Conservation (phyloP, 2,797 vertebrate species). For the Poeciliopsis turneri region DNA sequence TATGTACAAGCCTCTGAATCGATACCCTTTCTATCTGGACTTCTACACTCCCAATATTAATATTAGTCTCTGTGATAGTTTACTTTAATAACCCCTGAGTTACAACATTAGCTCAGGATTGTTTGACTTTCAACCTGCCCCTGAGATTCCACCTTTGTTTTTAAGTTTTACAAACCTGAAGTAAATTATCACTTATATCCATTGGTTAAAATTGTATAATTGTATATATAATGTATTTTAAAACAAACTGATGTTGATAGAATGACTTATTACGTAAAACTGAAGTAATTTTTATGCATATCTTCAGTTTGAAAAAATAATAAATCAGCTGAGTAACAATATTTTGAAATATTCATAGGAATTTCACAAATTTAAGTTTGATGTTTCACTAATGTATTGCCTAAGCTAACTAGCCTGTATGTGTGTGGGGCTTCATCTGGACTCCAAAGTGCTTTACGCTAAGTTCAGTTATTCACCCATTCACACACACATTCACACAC, state of each 20-base stretch:
- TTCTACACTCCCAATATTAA: slow-evolving; percentile 51
- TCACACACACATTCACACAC: too few species aligned
- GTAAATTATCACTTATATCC: background rate
- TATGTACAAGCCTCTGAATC: slow-evolving; percentile 67
- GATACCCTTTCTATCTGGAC: slow-evolving; percentile 46
- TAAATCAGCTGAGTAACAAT: background rate
- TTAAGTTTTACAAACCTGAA: background rate
- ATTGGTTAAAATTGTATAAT: background rate
- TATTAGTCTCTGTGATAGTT: slow-evolving; percentile 43
- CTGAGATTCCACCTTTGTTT: background rate
- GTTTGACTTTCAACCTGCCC: background rate
- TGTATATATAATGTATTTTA: background rate
- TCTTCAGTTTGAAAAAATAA: background rate
- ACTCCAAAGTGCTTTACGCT: too few species aligned
- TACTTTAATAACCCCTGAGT: slow-evolving; percentile 17
- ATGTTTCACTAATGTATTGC: too few species aligned
- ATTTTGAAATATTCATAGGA: background rate
- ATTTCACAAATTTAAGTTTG: background rate
- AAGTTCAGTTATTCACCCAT: too few species aligned
- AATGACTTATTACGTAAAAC: background rate
- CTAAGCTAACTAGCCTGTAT: too few species aligned
- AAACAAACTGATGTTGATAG: background rate
- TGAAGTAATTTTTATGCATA: background rate
- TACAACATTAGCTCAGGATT: background rate
- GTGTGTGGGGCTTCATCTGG: too few species aligned